Conservation (phyloP, 2,888 invertebrate species). For the Drosophila parthenogenetica region DNA sequence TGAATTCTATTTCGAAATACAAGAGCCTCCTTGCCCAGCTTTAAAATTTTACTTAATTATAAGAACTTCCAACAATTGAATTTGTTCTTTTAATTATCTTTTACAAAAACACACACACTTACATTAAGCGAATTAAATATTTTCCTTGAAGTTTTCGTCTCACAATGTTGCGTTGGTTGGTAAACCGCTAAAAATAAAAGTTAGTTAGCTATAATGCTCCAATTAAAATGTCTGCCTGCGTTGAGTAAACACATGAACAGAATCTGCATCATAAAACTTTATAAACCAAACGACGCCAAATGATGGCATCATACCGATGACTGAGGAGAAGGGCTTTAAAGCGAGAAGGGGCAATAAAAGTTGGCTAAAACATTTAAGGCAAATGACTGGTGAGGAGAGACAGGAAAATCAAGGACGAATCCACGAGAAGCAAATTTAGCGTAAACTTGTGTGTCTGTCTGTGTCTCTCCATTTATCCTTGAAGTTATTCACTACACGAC, state of each 20-base stretch:
- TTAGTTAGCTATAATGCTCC: slow-evolving; percentile 37
- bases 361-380: slow-evolving; percentile 32
- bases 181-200: slow-evolving; percentile 17
- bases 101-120: background rate
- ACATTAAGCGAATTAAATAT: background rate
- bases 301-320: slow-evolving; percentile 4
- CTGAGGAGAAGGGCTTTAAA: slow-evolving; percentile 34
- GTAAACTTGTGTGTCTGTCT: slow-evolving; percentile 43
- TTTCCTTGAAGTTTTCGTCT: background rate
- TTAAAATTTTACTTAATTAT: too few relatives aligned
- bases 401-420: background rate
- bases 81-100: background rate
- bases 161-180: slow-evolving; percentile 5
- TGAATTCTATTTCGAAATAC: too few relatives aligned
- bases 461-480: background rate
- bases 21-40: too few relatives aligned
- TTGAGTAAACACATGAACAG: slow-evolving; percentile 30
- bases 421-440: slow-evolving; percentile 52
- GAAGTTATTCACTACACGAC: background rate
- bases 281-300: slow-evolving; percentile 24
- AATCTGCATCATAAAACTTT: slow-evolving; percentile 42
- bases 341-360: slow-evolving; percentile 41
- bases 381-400: background rate
- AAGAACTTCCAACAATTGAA: too few relatives aligned
- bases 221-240: slow-evolving; percentile 45